Base-by-base conservation (phyloP, 2,113 vertebrate species). In the Aramus guarauna region DNA sequence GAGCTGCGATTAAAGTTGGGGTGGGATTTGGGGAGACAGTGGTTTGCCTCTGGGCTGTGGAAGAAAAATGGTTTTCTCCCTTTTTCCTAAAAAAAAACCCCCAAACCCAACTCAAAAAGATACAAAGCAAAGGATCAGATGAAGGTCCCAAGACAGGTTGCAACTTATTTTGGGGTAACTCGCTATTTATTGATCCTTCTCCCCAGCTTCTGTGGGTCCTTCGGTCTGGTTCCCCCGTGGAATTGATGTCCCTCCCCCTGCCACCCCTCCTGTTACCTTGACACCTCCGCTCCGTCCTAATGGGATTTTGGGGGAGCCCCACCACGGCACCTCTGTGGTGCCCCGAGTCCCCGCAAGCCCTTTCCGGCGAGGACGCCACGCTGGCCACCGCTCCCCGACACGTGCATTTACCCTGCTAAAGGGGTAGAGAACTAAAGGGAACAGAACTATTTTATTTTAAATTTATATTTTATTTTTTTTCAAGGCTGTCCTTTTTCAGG, bases 401-500 rank as follows among this genome's bases (percentile, higher is more conserved):
- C 30, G 12, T 13, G 12, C 34, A 4, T 82, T 43, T 14, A 30
- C 26, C 76, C 34, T 5, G 9, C 45, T 83, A 48, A 74, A 79
- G 21, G 83, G 32, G 24, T 48, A 39, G 67, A 85, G 60, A 43
- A 43, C 60, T 86, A 90, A 97, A 95, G 79, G 85, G 62, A 90
- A 71, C 39, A 19, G 53, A 84, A 27, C 62, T 73, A 63, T 93
- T 94, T 58, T 9, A 16, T 45, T 48, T 30, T 41, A 41, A 21
- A 0, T 43, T 73, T 20, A 41, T 41, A 11, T 32, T 39, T 47
- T n/a, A n/a, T n/a, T 94, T 94, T 19, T 41, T 90, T 94, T 27
- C 79, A 92, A 96, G 41, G 48, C 89, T 77, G 69, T 72, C 58
- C 48, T 94, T 96, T 95, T 92, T 85, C 74, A 21, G 36, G 84